Base-by-base conservation (phyloP, 2,113 vertebrate species). In the Oncorhynchus keta region DNA sequence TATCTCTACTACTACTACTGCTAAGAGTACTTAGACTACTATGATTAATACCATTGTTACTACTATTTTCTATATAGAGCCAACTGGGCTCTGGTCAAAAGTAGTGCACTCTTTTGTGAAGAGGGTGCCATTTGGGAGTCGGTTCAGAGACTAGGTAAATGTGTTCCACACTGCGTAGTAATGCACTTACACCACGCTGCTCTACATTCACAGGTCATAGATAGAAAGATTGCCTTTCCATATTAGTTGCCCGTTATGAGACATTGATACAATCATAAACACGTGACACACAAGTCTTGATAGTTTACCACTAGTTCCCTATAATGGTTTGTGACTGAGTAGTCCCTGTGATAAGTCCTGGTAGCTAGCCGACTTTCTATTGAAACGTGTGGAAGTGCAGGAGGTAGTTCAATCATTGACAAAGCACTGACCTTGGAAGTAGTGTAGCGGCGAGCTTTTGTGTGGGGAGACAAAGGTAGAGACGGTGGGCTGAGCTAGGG, bases 371-470 rank as follows among this genome's bases (percentile, higher is more conserved):
- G 85, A 89, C 85, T 89, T 81, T 82, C 77, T 90, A 5, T 18
- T 55, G 3, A 74, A 87, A 84, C 76, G 79, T 71, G 82, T 84
- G 87, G 88, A 79, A 79, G 84, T 83, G 80, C 64, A 81, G 81
- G 78, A 85, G 83, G 39, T 48, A 91, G 87, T 82, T 84, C 79
- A 91, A 89, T 78, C 79, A 84, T 90, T 89, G 86, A 90, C 89
- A 92, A 89, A 89, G 90, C 89, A 81, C 80, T 91, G 92, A 94
- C 92, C 92, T 93, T 91, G 93, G 92, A 94, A 93, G 90, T 92
- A 87, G 89, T 90, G 88, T 82, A 88, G 92, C 91, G 89, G 92
- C 90, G 91, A 92, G 92, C 91, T 92, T 92, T 94, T 94, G 91
- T 94, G 84, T 64, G 14, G 3, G 68, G 79, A 90, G 87, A 93